A percentile compares a stretch with the other conserved stretches of the same genome.
Evolutionary conservation across 2,888 invertebrate species (phyloP).

Genomic region (Apodemia duryi): DNA sequence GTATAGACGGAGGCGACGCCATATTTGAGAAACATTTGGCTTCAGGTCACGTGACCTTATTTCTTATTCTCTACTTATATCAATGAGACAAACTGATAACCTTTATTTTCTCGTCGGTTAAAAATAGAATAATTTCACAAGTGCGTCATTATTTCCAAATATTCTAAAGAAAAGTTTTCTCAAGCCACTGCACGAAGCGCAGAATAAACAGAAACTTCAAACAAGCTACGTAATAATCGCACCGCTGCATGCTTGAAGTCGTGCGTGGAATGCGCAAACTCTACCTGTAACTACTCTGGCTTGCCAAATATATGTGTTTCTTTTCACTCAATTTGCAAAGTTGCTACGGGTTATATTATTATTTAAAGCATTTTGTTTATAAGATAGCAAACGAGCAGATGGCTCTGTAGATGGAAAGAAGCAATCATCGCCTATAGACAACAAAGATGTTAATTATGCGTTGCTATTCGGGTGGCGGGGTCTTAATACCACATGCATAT

Average conservation of each 20-base stretch:
- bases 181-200: constrained; percentile 24
- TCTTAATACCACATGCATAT: too few species aligned
- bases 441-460: too few species aligned
- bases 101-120: background rate
- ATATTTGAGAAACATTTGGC: too few species aligned
- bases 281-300: constrained; percentile 17
- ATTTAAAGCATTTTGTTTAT: background rate
- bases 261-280: constrained; percentile 21
- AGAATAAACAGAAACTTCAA: constrained; percentile 27
- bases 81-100: too few species aligned
- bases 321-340: constrained; percentile 20
- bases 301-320: constrained; percentile 18
- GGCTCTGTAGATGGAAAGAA: too few species aligned
- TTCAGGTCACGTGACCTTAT: too few species aligned
- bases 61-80: too few species aligned
- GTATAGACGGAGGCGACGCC: too few species aligned
- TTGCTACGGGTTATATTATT: background rate
- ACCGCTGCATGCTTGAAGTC: constrained; percentile 25
- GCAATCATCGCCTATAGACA: too few species aligned
- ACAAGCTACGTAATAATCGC: constrained; percentile 29
- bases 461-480: too few species aligned
- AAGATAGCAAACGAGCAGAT: too few species aligned
- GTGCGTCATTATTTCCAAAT: background rate
- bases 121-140: constrained; percentile 14
- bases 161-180: background rate